These are phyloP conservation scores for Calephelis virginiensis DNA, from an alignment of 1,140 invertebrate species.

Conservation along the genomic window DNA sequence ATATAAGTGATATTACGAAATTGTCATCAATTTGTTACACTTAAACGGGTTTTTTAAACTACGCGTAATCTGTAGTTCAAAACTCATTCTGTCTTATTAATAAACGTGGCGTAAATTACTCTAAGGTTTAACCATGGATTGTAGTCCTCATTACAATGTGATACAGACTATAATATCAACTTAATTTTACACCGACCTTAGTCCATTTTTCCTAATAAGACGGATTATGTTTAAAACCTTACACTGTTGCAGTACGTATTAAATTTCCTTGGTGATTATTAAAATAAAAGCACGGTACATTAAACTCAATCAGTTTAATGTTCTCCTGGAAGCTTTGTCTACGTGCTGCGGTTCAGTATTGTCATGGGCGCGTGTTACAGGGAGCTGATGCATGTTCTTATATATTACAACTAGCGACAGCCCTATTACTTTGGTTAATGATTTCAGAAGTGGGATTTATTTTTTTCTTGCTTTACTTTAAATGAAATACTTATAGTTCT, in stretches of 20 bases:
- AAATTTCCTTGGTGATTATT: neutral
- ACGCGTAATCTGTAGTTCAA: neutral
- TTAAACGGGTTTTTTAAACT: neutral
- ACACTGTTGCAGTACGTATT: neutral
- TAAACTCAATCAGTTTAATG: constrained; percentile 6
- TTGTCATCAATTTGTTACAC: neutral
- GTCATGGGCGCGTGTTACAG: neutral
- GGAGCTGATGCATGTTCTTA: neutral
- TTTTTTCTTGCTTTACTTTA: too few relatives aligned
- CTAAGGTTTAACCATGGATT: too few relatives aligned
- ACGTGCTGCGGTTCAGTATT: neutral
- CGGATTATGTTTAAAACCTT: neutral
- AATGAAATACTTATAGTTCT: too few relatives aligned
- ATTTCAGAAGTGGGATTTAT: too few relatives aligned
- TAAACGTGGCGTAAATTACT: too few relatives aligned
- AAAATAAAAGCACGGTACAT: constrained; percentile 1
- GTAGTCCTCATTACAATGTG: too few relatives aligned
- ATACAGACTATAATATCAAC: too few relatives aligned
- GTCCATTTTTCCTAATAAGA: too few relatives aligned
- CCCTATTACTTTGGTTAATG: neutral
- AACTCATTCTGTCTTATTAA: too few relatives aligned
- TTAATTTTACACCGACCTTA: too few relatives aligned
- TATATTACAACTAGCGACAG: neutral
- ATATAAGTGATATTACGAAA: neutral
- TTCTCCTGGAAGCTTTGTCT: constrained; percentile 1